phyloP scores from a whole-genome alignment of 2,797 vertebrate genomes.

The Coreius guichenoti region DNA sequence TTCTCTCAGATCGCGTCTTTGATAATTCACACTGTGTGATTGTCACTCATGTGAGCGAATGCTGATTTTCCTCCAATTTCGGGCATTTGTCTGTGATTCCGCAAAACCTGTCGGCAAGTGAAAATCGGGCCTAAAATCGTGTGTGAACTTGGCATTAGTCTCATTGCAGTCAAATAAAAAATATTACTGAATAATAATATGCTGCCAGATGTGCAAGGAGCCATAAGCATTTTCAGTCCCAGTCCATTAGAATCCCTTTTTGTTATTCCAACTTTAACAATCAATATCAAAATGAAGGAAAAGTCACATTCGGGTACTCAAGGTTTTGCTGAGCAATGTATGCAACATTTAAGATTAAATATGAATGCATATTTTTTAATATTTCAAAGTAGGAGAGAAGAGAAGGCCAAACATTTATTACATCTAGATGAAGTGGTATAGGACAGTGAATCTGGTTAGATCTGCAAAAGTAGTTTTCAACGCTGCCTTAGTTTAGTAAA shows the following conservation, averaged over 20 bases:
- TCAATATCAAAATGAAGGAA: conserved; percentile 27
- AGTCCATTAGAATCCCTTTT: background rate
- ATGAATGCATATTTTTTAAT: background rate
- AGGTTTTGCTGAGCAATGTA: background rate
- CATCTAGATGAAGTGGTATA: background rate
- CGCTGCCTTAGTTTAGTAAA: conserved; percentile 23
- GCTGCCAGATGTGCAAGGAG: background rate
- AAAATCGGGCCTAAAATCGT: no score
- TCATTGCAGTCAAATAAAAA: no score
- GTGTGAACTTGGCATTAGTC: no score
- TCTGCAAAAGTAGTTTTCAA: conserved; percentile 22
- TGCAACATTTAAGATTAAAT: background rate
- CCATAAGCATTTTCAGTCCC: background rate
- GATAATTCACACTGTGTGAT: no score
- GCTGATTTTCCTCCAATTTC: no score
- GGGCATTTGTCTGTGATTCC: no score
- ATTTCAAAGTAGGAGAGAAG: background rate
- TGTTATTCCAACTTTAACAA: conserved; percentile 26
- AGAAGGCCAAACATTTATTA: background rate
- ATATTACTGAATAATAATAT: no score
- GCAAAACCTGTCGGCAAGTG: no score
- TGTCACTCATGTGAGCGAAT: no score
- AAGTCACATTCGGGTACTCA: conserved; percentile 29
- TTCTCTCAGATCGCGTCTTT: no score
- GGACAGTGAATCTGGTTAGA: conserved; percentile 12